Base-by-base conservation (phyloP, 2,888 invertebrate genomes). In the Sycophila texana region DNA sequence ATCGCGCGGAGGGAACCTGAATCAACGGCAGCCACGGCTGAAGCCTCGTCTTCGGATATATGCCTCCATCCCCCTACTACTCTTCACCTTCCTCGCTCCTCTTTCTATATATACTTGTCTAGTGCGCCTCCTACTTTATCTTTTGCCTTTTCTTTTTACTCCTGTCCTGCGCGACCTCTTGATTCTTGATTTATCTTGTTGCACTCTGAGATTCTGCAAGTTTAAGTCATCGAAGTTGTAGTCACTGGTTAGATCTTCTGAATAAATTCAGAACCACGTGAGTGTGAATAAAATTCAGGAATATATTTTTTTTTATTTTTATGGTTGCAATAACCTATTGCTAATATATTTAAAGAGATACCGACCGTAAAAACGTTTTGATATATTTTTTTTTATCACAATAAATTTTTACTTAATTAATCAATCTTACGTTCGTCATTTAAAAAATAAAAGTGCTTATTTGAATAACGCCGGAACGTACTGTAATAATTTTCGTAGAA, bases 21-120 rank as follows among this genome's bases (percentile, higher is more conserved):
- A 88, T 86, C 88, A 87, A 84, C 88, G 84, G 88, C 88, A 87
- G 87, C 86, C 83, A 83, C 83, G 75, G 81, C 83, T 83, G 81
- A 74, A 77, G 77, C 63, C 63, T 39, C 63, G 63, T 39, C 63
- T 39, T 39, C 63, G 55, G 30, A 55, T 55, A 18, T 57, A 53
- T 18, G 68, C 75, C 61, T 51, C 30, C 26, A 26, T 18, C 49
- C 20, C 63, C 20, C 66, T n/a, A 30, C 18, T n/a, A 30, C 18
- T n/a, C 14, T 20, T 53, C 65, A 18, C 51, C 63, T 20, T 22
- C 30, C 61, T 18, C 63, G 20, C 70, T 26, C 60, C 20, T 30
- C 47, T 30, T 53, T 18, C 61, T 65, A 13, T 65, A 65, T 53
- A 51, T 66, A 73, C 77, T 72, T 55, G 67, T 78, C 78, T 55